phyloP scores from a whole-genome alignment of 2,888 invertebrate species.

The Pseudanteris insignis region DNA sequence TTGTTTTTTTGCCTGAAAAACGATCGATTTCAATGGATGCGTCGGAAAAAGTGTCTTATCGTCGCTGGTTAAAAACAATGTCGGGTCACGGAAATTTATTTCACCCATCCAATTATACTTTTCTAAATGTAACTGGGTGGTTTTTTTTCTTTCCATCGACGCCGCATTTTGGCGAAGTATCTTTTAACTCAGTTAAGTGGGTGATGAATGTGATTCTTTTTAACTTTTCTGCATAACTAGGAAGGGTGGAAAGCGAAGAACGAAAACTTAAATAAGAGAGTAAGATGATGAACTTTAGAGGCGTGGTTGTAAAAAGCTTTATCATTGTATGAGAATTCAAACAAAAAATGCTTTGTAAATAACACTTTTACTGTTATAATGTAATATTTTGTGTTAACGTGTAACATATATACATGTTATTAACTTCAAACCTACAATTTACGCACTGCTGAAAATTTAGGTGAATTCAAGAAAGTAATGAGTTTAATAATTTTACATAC shows the following conservation, averaged over 20 bases:
- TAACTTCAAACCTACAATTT: too few species aligned
- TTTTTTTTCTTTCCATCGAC: conserved; percentile 47
- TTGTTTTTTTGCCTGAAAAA: conserved; percentile 13
- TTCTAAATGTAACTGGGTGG: conserved; percentile 53
- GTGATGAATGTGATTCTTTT: conserved; percentile 53
- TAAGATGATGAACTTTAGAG: conserved; percentile 34
- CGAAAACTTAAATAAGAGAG: conserved; percentile 34
- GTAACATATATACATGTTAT: too few species aligned
- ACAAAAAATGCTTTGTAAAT: too few species aligned
- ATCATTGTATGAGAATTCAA: conserved; percentile 52
- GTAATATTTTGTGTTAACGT: too few species aligned
- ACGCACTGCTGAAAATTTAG: too few species aligned
- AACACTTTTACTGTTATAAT: too few species aligned
- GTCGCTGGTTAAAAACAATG: conserved; percentile 19
- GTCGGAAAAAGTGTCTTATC: conserved; percentile 24
- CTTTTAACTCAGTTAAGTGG: conserved; percentile 56
- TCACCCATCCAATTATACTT: conserved; percentile 55
- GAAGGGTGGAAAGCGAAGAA: conserved; percentile 28
- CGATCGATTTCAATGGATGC: conserved; percentile 4
- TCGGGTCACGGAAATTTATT: conserved; percentile 49
- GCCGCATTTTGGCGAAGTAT: conserved; percentile 50
- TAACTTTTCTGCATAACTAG: conserved; percentile 17
- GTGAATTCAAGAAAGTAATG: too few species aligned
- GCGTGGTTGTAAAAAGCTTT: conserved; percentile 35
- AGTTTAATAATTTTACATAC: too few species aligned